These are phyloP conservation scores for Narcine bancroftii DNA, from an alignment of 2,113 vertebrate genomes.

Conservation along the genomic window DNA sequence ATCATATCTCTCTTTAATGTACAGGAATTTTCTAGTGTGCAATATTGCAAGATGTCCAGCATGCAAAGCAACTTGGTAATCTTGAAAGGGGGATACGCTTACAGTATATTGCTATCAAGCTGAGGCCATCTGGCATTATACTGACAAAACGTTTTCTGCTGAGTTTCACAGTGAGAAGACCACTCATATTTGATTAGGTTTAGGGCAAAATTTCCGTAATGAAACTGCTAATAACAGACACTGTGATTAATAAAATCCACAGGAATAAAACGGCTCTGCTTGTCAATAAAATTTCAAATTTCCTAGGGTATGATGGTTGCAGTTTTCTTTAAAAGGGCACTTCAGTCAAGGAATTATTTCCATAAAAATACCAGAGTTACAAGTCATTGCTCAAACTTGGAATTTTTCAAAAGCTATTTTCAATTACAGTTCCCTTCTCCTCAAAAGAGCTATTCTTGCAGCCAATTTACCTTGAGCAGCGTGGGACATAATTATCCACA, in stretches of 20 bases:
- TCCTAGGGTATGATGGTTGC: background rate
- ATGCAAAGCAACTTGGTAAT: background rate
- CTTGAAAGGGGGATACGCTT: background rate
- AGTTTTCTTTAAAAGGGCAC: background rate
- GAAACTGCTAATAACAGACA: background rate
- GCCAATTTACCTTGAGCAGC: background rate
- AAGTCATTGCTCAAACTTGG: background rate
- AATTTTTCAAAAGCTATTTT: background rate
- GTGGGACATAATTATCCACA: background rate
- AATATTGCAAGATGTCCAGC: background rate
- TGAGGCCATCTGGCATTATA: background rate
- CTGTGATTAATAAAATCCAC: slow-evolving; percentile 16
- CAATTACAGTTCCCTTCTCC: background rate
- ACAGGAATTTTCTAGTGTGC: background rate
- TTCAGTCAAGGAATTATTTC: background rate
- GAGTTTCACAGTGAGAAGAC: background rate
- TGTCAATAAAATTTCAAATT: background rate
- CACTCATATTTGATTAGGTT: background rate
- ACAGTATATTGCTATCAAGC: slow-evolving; percentile 21
- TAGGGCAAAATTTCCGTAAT: slow-evolving; percentile 6
- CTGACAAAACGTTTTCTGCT: slow-evolving; percentile 6
- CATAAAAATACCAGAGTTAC: background rate
- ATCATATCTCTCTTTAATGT: background rate
- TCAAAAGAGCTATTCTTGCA: background rate
- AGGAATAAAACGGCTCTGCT: background rate